Conservation (phyloP, 2,113 vertebrate genomes). For the Lipotes vexillifer region DNA sequence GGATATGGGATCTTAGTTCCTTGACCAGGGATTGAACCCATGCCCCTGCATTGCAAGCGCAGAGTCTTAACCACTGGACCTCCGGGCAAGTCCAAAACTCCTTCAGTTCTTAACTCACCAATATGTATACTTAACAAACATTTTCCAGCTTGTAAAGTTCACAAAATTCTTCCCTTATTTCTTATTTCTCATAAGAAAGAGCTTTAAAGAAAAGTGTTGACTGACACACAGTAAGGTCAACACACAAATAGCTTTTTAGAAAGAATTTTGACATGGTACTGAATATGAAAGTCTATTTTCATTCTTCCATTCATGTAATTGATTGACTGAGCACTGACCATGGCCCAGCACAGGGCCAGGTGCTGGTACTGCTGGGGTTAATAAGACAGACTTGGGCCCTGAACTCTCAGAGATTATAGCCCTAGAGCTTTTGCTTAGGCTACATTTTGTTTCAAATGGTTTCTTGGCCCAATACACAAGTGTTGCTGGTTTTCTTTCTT, state of each 20-base stretch:
- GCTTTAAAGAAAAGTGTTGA: background rate
- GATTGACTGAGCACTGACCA: background rate
- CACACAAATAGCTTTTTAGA: background rate
- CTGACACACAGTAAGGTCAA: background rate
- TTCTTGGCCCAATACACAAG: background rate
- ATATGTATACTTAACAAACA: background rate
- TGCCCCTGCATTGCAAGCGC: too few relatives aligned
- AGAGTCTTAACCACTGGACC: background rate
- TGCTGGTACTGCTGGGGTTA: background rate
- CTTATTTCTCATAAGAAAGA: background rate
- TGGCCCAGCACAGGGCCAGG: background rate
- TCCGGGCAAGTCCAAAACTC: background rate
- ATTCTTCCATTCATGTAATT: background rate
- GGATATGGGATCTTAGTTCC: background rate
- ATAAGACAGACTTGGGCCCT: background rate
- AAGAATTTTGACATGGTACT: background rate
- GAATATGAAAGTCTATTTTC: background rate
- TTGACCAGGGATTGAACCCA: background rate
- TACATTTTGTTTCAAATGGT: background rate
- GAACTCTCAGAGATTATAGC: background rate
- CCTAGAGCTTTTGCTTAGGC: background rate
- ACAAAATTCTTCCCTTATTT: background rate
- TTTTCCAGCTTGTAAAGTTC: background rate
- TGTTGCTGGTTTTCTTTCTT: background rate
- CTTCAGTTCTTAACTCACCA: background rate